phyloP scores from a whole-genome alignment of 1,140 invertebrate genomes.

The Plectrocnemia conspersa region DNA sequence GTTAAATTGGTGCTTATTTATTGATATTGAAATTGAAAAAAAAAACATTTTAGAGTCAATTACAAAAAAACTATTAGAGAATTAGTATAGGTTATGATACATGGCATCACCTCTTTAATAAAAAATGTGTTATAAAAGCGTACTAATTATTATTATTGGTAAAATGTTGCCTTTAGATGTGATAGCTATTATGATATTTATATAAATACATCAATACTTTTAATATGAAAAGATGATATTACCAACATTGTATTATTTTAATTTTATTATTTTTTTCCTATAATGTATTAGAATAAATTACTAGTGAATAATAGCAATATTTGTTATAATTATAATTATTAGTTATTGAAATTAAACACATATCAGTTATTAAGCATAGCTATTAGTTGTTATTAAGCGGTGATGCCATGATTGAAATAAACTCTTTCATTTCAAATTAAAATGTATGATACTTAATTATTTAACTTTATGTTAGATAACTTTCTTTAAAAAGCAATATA shows the following conservation, averaged over 20 bases:
- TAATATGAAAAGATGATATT: background rate
- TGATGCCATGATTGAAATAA: constrained; percentile 9
- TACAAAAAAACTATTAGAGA: too few relatives aligned
- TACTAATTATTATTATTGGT: too few relatives aligned
- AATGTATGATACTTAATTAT: background rate
- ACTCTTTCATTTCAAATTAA: background rate
- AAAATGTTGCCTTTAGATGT: too few relatives aligned
- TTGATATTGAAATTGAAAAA: too few relatives aligned
- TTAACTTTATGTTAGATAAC: too few relatives aligned
- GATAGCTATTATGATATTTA: constrained; percentile 3
- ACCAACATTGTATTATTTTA: background rate
- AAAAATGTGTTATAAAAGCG: too few relatives aligned
- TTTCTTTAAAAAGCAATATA: too few relatives aligned
- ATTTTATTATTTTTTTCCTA: constrained; percentile 3
- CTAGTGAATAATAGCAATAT: background rate
- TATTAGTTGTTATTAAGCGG: background rate
- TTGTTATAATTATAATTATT: background rate
- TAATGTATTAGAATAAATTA: background rate
- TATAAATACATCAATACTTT: background rate
- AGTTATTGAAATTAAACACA: constrained; percentile 6
- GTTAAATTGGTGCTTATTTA: too few relatives aligned
- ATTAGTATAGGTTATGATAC: too few relatives aligned
- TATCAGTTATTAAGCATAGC: constrained; percentile 15
- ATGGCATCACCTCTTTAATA: too few relatives aligned
- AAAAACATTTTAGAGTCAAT: too few relatives aligned